These are phyloP conservation scores for Hemicordylus capensis DNA, from an alignment of 2,113 vertebrate genomes.

Conservation along the genomic window DNA sequence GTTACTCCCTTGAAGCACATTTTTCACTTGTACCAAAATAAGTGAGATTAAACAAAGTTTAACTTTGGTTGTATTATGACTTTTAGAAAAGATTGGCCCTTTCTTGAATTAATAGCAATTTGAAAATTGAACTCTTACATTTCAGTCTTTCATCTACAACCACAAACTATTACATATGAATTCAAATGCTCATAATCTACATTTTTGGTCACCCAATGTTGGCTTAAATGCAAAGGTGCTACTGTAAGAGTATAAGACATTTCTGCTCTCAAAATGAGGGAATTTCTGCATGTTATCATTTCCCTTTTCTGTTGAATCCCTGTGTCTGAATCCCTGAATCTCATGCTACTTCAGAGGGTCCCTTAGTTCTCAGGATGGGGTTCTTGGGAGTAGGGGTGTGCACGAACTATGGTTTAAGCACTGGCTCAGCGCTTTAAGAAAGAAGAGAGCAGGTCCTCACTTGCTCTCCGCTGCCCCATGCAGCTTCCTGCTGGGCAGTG, in stretches of 20 bases:
- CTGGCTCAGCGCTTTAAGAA: too few species aligned
- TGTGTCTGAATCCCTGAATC: too few species aligned
- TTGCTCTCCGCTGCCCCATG: too few species aligned
- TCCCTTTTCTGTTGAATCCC: too few species aligned
- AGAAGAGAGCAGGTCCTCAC: too few species aligned
- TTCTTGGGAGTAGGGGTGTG: too few species aligned
- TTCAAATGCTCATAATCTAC: background rate
- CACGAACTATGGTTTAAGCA: too few species aligned
- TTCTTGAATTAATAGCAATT: background rate
- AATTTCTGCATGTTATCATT: too few species aligned
- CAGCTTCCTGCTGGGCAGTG: too few species aligned
- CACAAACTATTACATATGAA: background rate
- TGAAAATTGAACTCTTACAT: background rate
- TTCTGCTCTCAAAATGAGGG: too few species aligned
- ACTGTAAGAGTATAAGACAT: background rate
- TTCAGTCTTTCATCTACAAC: background rate
- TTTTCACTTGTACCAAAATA: background rate
- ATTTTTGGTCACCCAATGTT: background rate
- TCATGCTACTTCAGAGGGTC: background rate
- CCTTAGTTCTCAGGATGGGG: too few species aligned
- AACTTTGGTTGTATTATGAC: background rate
- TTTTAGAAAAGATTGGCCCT: background rate
- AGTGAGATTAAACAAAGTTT: background rate
- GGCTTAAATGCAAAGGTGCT: background rate
- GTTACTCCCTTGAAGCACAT: too few species aligned